phyloP scores from a whole-genome alignment of 2,888 invertebrate species.

The Melanostoma scalare region DNA sequence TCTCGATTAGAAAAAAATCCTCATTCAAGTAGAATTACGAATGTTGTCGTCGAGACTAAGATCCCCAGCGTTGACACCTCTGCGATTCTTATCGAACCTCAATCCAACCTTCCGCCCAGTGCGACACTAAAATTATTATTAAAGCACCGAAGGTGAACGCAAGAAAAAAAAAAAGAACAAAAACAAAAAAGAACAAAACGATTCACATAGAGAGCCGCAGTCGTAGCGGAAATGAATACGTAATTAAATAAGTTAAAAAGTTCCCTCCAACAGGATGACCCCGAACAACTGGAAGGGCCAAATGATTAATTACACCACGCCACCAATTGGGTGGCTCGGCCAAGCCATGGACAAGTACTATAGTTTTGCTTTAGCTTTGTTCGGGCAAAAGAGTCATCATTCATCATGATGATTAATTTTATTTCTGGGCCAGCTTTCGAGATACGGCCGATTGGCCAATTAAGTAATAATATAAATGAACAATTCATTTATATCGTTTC shows the following conservation, averaged over 20 bases:
- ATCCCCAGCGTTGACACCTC: conserved; percentile 40
- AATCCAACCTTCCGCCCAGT: neutral
- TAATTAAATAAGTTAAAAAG: conserved; percentile 71
- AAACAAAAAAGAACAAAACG: conserved; percentile 55
- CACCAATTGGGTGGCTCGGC: conserved; percentile 33
- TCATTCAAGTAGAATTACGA: conserved; percentile 33
- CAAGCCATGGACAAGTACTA: neutral
- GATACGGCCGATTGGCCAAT: conserved; percentile 66
- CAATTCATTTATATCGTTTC: conserved; percentile 63
- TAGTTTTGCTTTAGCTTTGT: conserved; percentile 56
- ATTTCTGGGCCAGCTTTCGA: conserved; percentile 46
- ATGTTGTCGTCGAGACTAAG: conserved; percentile 15
- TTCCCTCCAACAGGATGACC: conserved; percentile 38
- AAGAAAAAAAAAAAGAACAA: conserved; percentile 36
- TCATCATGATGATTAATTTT: conserved; percentile 72
- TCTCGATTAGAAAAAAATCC: conserved; percentile 11
- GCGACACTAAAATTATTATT: conserved; percentile 30
- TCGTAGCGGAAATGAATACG: conserved; percentile 63
- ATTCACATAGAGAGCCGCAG: conserved; percentile 4
- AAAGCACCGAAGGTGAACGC: neutral
- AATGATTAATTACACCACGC: conserved; percentile 67
- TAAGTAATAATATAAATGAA: conserved; percentile 63
- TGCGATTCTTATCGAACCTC: conserved; percentile 38
- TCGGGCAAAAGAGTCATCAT: conserved; percentile 59
- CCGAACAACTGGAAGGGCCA: conserved; percentile 33